A percentile compares a stretch with the other conserved stretches of the same genome.
phyloP scores from a whole-genome alignment of 2,797 vertebrate species.

The Eleutherodactylus coqui region DNA sequence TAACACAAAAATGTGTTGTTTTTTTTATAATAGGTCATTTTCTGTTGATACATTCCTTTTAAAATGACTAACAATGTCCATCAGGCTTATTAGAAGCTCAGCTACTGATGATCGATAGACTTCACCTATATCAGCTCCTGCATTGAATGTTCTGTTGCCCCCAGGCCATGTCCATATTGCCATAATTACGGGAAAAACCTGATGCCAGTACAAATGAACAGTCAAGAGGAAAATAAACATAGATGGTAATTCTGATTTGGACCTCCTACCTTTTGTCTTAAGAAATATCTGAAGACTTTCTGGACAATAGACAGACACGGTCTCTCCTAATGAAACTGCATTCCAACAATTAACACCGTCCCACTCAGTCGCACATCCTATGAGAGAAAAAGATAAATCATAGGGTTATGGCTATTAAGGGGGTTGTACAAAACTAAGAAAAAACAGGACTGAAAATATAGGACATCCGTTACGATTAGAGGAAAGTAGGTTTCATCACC shows the following conservation, averaged over 20 bases:
- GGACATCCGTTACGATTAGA: too few species aligned
- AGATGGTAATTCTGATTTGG: neutral
- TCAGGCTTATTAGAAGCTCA: too few species aligned
- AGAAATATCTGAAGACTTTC: slow-evolving; percentile 56
- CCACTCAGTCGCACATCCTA: slow-evolving; percentile 68
- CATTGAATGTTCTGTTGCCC: too few species aligned
- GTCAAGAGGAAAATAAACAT: neutral
- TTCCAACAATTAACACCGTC: slow-evolving; percentile 70
- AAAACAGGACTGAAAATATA: too few species aligned
- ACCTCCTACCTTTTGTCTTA: slow-evolving; percentile 31
- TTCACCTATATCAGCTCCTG: neutral
- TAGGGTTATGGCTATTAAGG: neutral
- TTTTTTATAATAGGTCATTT: too few species aligned
- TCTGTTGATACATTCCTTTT: too few species aligned
- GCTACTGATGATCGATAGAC: neutral
- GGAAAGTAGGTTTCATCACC: too few species aligned
- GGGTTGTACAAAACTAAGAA: too few species aligned
- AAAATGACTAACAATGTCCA: too few species aligned
- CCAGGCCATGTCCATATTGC: neutral
- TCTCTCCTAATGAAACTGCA: slow-evolving; percentile 61
- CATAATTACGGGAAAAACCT: neutral
- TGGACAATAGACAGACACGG: slow-evolving; percentile 65
- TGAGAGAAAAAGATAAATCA: neutral
- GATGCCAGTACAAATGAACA: neutral
- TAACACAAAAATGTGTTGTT: too few species aligned